Conservation (phyloP, 1,140 invertebrate species). For the Tribolium castaneum region DNA sequence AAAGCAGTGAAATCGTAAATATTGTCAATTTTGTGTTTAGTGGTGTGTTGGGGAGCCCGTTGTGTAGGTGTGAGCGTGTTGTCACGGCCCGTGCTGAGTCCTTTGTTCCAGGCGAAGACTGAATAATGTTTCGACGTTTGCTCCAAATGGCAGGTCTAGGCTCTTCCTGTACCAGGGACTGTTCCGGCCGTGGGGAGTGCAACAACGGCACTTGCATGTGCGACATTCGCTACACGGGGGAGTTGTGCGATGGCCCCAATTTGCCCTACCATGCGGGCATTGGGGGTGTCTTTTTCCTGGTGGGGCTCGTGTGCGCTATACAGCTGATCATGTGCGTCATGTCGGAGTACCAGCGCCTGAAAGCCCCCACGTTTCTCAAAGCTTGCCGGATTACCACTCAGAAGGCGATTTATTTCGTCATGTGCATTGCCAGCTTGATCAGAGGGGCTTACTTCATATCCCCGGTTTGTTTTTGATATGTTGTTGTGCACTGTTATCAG, state of each 20-base stretch:
- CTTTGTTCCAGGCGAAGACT: conserved; percentile 37
- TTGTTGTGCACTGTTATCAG: too few relatives aligned
- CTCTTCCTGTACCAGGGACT: conserved; percentile 70
- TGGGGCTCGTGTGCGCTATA: conserved; percentile 86
- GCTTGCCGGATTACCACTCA: conserved; percentile 91
- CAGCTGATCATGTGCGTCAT: conserved; percentile 88
- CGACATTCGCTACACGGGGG: conserved; percentile 79
- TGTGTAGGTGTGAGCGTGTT: background rate
- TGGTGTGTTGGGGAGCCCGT: background rate
- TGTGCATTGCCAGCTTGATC: conserved; percentile 86
- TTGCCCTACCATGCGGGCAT: conserved; percentile 76
- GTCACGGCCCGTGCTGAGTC: background rate
- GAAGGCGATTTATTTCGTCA: conserved; percentile 91
- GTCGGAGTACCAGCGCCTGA: conserved; percentile 84
- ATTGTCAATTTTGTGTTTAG: background rate
- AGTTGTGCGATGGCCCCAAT: conserved; percentile 72
- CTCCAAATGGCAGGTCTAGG: conserved; percentile 61
- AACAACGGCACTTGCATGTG: conserved; percentile 91
- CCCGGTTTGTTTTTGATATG: conserved; percentile 69
- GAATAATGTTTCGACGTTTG: conserved; percentile 61
- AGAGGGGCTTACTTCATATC: conserved; percentile 91
- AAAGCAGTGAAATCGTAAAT: background rate
- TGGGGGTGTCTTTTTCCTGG: conserved; percentile 83
- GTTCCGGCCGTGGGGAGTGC: conserved; percentile 91
- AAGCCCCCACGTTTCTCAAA: conserved; percentile 80